Percentiles rank a stretch among this genome's conserved stretches.
These are phyloP conservation scores for Psittacula derbiana DNA, from an alignment of 2,797 vertebrate species.

Conservation along the genomic window DNA sequence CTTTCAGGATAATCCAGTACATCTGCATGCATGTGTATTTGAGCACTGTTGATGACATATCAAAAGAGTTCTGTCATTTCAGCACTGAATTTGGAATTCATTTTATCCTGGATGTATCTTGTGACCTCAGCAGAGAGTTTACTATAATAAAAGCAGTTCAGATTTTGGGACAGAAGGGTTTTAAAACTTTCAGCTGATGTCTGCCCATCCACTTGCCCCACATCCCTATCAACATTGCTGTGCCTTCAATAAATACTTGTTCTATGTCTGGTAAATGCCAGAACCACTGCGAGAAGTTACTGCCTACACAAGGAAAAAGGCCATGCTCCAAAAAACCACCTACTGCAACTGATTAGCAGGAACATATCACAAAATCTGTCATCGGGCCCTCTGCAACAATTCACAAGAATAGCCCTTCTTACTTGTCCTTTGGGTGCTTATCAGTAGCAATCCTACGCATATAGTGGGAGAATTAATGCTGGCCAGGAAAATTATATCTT, in stretches of 20 bases:
- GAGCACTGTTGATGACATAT: neutral
- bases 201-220: neutral
- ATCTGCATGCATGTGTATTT: neutral
- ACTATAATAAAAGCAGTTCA: neutral
- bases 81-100: neutral
- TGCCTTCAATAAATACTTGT: neutral
- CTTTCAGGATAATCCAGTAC: neutral
- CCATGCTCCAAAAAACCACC: neutral
- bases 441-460: neutral
- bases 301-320: neutral
- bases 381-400: neutral
- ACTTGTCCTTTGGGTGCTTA: neutral
- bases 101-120: neutral
- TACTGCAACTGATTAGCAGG: neutral
- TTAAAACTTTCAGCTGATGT: neutral
- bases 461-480: neutral
- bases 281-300: neutral
- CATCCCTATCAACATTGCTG: neutral
- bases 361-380: neutral
- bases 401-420: neutral
- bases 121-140: neutral
- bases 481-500: neutral
- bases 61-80: neutral
- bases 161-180: neutral
- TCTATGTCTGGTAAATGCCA: neutral